Evolutionary conservation across 2,797 vertebrate genomes (phyloP).

Genomic region (Morus bassanus): DNA sequence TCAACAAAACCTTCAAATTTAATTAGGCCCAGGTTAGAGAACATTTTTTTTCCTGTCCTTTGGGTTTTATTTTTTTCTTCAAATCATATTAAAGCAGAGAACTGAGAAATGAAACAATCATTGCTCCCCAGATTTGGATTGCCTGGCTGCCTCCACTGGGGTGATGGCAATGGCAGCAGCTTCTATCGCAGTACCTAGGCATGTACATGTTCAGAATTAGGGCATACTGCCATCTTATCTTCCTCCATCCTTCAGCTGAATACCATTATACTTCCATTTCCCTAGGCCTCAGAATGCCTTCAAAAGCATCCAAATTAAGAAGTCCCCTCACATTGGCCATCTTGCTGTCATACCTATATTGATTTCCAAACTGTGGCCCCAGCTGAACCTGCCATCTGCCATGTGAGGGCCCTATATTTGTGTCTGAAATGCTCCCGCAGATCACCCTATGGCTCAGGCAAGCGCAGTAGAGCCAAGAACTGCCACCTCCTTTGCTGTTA

Average conservation of each 20-base stretch:
- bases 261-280: not conserved
- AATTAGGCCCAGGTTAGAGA: not conserved
- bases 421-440: not conserved
- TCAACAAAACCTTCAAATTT: not conserved
- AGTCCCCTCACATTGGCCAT: not conserved
- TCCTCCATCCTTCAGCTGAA: not conserved
- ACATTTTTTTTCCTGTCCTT: not conserved
- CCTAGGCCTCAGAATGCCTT: not conserved
- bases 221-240: not conserved
- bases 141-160: not conserved
- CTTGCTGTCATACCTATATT: not conserved
- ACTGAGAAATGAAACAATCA: not conserved
- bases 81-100: not conserved
- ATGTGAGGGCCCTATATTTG: not conserved
- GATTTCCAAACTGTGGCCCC: not conserved
- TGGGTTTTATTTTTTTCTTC: not conserved
- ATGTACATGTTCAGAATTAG: rapidly evolving
- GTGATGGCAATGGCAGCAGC: not conserved
- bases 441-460: not conserved
- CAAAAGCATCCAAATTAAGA: not conserved
- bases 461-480: not conserved
- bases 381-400: not conserved
- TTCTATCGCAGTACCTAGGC: rapidly evolving
- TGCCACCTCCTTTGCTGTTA: not conserved
- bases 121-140: not conserved